A percentile compares a stretch with the other conserved stretches of the same genome.
Evolutionary conservation across 2,797 vertebrate genomes (phyloP).

Genomic region (Hapalemur alaotrensis): DNA sequence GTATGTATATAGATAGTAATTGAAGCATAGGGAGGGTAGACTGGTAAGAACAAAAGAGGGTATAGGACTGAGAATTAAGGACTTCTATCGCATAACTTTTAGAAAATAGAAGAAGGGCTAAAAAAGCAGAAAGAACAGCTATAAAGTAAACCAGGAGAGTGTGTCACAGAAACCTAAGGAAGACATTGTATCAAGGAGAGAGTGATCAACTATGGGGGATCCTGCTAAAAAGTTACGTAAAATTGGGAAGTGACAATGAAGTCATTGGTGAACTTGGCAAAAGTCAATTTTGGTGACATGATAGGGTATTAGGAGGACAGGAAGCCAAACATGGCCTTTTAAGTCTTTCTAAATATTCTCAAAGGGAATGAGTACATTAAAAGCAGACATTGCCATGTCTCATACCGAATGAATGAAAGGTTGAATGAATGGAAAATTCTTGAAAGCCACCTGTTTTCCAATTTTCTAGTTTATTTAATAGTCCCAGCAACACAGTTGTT

Average conservation of each 20-base stretch:
- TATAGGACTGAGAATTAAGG: neutral
- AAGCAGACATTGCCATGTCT: neutral
- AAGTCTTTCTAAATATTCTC: slow-evolving; percentile 26
- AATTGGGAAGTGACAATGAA: slow-evolving; percentile 19
- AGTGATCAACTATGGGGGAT: neutral
- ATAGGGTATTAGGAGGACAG: neutral
- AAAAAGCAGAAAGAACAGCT: neutral
- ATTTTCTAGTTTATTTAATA: slow-evolving; percentile 28
- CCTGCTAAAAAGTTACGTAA: neutral
- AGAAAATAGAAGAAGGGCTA: neutral
- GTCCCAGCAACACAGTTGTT: slow-evolving; percentile 3
- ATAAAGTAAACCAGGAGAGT: neutral
- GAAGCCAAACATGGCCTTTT: neutral
- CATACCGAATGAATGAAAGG: neutral
- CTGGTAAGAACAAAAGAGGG: neutral
- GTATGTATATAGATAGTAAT: neutral
- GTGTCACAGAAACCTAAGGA: neutral
- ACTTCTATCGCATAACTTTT: neutral
- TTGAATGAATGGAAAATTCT: neutral
- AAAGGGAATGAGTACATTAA: slow-evolving; percentile 42
- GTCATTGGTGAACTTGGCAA: neutral
- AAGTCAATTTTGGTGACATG: neutral
- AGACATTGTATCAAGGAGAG: neutral
- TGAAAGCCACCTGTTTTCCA: slow-evolving; percentile 25
- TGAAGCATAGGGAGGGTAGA: neutral